These are phyloP conservation scores for Brachionus asplanchnoidis DNA, from an alignment of 1,140 invertebrate genomes.

Conservation along the genomic window DNA sequence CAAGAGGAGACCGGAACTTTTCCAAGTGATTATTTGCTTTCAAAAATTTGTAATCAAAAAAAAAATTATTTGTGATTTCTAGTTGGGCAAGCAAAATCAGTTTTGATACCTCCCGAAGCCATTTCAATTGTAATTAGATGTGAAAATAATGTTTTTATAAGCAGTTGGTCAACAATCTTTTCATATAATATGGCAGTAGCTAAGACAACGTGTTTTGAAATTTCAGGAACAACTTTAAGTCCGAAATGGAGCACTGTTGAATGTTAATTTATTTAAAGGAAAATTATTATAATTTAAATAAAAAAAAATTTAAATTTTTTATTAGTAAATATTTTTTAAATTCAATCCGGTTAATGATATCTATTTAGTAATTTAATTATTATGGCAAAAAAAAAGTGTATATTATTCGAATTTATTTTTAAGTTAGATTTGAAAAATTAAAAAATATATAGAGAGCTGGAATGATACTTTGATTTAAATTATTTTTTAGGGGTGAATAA, in stretches of 20 bases:
- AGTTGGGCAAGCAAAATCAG: constrained; percentile 30
- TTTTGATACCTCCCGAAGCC: constrained; percentile 27
- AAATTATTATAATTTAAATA: neutral
- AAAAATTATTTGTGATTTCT: neutral
- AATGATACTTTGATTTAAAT: too few species aligned
- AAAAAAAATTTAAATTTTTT: too few species aligned
- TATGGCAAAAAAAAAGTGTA: too few species aligned
- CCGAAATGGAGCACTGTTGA: neutral
- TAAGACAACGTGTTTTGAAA: neutral
- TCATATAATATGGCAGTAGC: constrained; percentile 14
- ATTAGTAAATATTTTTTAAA: too few species aligned
- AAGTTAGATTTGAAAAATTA: too few species aligned
- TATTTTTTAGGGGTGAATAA: too few species aligned
- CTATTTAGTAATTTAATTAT: too few species aligned
- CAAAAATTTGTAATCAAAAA: neutral
- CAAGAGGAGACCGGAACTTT: neutral
- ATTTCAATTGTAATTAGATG: constrained; percentile 26
- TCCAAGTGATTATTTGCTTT: neutral
- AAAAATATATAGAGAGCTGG: too few species aligned
- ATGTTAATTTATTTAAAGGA: neutral
- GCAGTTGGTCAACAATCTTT: constrained; percentile 19
- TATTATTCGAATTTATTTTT: too few species aligned
- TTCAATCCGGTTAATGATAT: too few species aligned
- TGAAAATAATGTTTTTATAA: constrained; percentile 34
- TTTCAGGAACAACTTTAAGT: neutral